phyloP scores from a whole-genome alignment of 2,888 invertebrate species.

The Acrobasis suavella region DNA sequence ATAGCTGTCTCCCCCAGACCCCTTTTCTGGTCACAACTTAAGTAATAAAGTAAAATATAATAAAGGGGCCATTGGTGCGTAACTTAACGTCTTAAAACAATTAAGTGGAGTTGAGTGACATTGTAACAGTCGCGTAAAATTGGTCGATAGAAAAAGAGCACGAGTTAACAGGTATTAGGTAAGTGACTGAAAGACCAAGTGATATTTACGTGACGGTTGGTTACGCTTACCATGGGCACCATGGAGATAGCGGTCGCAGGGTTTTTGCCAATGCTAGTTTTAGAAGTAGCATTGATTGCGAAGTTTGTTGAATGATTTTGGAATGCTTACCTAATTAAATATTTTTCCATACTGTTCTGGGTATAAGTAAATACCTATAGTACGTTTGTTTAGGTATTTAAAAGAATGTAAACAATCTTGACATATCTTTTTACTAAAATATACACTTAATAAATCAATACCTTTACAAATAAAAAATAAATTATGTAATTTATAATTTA shows the following conservation, averaged over 20 bases:
- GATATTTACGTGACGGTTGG: conserved; percentile 2
- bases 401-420: too few relatives aligned
- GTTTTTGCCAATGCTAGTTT: neutral
- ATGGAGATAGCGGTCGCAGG: neutral
- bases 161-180: conserved; percentile 12
- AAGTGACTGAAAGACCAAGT: conserved; percentile 1
- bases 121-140: conserved; percentile 2
- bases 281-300: neutral
- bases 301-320: neutral
- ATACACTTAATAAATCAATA: too few relatives aligned
- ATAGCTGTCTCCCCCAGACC: too few relatives aligned
- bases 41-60: too few relatives aligned
- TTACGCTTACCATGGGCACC: neutral
- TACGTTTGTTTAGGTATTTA: too few relatives aligned
- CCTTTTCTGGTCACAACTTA: too few relatives aligned
- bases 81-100: neutral
- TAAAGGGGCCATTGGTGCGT: too few relatives aligned
- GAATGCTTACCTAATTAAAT: neutral
- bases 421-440: too few relatives aligned
- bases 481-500: too few relatives aligned
- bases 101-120: conserved; percentile 7
- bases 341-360: too few relatives aligned
- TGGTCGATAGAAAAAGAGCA: conserved; percentile 4
- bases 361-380: too few relatives aligned
- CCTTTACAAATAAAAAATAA: too few relatives aligned